Evolutionary conservation across 2,113 vertebrate species (phyloP), one percentile per base, ranked within the genome.

Genomic region (Sphaerodactylus townsendi): DNA sequence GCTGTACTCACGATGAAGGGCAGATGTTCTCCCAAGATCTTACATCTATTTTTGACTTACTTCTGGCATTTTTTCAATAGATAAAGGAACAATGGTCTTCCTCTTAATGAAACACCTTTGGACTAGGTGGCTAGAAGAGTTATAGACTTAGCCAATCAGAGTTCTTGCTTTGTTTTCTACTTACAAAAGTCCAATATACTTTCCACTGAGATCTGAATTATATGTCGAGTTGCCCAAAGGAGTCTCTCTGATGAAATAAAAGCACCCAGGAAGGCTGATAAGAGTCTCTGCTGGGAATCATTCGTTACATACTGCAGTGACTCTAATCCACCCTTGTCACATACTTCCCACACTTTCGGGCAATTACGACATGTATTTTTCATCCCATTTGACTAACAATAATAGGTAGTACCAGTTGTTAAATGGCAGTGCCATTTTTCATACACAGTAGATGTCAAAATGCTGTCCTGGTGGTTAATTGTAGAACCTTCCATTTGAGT

Each of bases 371-470:
- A 62, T 77, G 66, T 72, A 69, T 37, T 59, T 87, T 37, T 66
- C 87, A 69, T 92, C 56, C 33, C 73, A 82, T 87, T 90, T 62
- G 81, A 86, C 80, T 86, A 86, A 85, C 83, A 37, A 82, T 82
- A 62, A 84, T 80, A 84, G 78, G 85, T 80, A 46, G 41, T 69
- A 74, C 35, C 59, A 73, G 46, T 23, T 35, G 85, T 81, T 83
- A 59, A 59, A 76, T 68, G 56, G 9, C 35, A 74, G 72, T 50
- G 10, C 56, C 39, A 86, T 90, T 73, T 79, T 62, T 74, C 88
- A 85, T 1, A 2, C 39, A 39, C 30, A 77, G 77, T 86, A 68
- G 70, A 81, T 83, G 33, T 81, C 79, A 74, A 48, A 79, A 89
- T 76, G 68, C 39, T 46, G 53, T n/a, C 9, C 35, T 50, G 62